These are phyloP conservation scores for Corythaeola cristata DNA, from an alignment of 2,113 vertebrate species.

Conservation along the genomic window DNA sequence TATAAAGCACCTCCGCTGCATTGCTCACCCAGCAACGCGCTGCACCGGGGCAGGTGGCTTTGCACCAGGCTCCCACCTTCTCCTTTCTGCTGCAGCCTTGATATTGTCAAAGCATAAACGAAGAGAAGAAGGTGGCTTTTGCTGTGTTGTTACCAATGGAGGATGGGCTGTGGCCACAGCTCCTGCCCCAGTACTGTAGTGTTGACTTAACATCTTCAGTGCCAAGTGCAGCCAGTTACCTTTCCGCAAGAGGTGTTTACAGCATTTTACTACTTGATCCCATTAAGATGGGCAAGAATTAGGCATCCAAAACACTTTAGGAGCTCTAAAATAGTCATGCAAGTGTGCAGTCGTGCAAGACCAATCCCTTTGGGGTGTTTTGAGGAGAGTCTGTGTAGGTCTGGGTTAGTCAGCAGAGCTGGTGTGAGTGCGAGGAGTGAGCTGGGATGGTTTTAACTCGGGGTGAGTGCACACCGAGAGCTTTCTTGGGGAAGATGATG, in stretches of 20 bases:
- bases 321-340: neutral
- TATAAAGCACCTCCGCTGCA: neutral
- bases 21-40: rapidly evolving
- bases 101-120: rapidly evolving
- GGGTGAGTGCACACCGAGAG: neutral
- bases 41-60: neutral
- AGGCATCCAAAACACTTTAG: neutral
- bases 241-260: neutral
- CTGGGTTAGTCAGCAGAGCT: neutral
- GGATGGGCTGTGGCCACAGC: neutral
- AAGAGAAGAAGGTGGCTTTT: neutral
- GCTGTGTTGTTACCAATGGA: neutral
- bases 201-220: rapidly evolving
- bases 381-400: neutral
- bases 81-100: neutral
- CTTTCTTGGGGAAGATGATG: neutral
- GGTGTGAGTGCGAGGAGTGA: neutral
- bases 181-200: neutral
- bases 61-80: neutral
- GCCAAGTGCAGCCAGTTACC: neutral
- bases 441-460: neutral
- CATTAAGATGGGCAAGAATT: neutral
- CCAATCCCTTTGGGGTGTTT: neutral
- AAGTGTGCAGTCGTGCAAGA: neutral
- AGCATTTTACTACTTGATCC: rapidly evolving